phyloP scores from a whole-genome alignment of 2,888 invertebrate genomes.

The Blomia tropicalis region DNA sequence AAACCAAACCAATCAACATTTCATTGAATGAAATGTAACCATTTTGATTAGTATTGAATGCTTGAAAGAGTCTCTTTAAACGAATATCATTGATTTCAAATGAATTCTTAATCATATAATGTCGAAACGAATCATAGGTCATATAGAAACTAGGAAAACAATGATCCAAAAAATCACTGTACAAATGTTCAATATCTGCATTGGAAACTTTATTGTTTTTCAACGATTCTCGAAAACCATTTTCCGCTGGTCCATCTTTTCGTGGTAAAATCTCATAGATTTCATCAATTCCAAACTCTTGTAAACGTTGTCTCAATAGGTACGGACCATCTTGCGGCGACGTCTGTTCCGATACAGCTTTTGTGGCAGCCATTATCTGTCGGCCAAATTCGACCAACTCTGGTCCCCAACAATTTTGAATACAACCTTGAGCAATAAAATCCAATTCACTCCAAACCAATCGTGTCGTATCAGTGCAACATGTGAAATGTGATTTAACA shows the following conservation, averaged over 20 bases:
- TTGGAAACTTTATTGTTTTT: not conserved
- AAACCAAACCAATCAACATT: constrained; percentile 46
- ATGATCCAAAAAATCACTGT: constrained; percentile 18
- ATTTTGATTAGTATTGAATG: constrained; percentile 4
- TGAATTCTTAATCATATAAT: constrained; percentile 21
- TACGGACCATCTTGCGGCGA: not conserved
- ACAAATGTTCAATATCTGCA: constrained; percentile 15
- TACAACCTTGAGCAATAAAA: not conserved
- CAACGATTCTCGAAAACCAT: constrained; percentile 7
- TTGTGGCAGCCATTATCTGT: not conserved
- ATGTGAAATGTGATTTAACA: constrained; percentile 2
- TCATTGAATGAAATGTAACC: constrained; percentile 35
- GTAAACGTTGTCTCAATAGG: not conserved
- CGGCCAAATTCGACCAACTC: constrained; percentile 17
- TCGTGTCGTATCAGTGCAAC: constrained; percentile 19
- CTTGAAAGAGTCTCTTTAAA: not conserved
- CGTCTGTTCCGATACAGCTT: not conserved
- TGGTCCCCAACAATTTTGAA: constrained; percentile 25
- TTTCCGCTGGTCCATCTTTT: not conserved
- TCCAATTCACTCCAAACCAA: constrained; percentile 15
- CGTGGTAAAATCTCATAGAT: constrained; percentile 6
- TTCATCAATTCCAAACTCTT: constrained; percentile 11
- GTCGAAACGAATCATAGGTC: constrained; percentile 20
- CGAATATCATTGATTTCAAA: constrained; percentile 3
- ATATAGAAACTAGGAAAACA: constrained; percentile 23